Conservation (phyloP, 1,140 invertebrate species). For the Drosophila kohkoa region DNA sequence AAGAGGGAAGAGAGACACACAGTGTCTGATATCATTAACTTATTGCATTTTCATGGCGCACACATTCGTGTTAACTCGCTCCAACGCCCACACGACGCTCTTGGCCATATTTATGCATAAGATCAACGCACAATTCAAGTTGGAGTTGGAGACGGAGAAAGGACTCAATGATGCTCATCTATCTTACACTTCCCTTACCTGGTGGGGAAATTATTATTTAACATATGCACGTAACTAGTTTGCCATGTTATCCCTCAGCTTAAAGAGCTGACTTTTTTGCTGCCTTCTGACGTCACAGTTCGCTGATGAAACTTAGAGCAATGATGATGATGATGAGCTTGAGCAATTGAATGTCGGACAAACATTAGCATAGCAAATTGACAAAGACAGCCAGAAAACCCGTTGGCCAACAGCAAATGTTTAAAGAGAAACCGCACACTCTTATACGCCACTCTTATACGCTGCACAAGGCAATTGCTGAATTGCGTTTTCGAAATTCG, state of each 20-base stretch:
- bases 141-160: neutral
- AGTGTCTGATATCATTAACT: conserved; percentile 76
- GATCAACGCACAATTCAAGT: conserved; percentile 39
- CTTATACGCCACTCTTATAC: conserved; percentile 44
- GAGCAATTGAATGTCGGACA: conserved; percentile 10
- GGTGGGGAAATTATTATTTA: conserved; percentile 68
- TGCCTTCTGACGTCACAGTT: conserved; percentile 29
- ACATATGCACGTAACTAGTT: conserved; percentile 80
- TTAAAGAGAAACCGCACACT: neutral
- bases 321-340: conserved; percentile 12
- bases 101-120: conserved; percentile 76
- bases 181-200: conserved; percentile 53
- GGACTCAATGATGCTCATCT: conserved; percentile 66
- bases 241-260: conserved; percentile 74
- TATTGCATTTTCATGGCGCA: conserved; percentile 72
- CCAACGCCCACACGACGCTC: neutral
- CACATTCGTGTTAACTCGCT: conserved; percentile 20
- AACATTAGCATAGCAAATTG: conserved; percentile 44
- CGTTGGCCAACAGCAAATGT: neutral
- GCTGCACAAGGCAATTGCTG: conserved; percentile 19
- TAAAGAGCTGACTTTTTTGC: conserved; percentile 18
- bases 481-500: conserved; percentile 34
- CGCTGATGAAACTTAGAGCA: neutral
- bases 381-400: conserved; percentile 1
- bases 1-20: neutral